Percentiles rank a stretch among this genome's conserved stretches.
Evolutionary conservation across 1,140 invertebrate genomes (phyloP).

Genomic region (Drosophila hydei): DNA sequence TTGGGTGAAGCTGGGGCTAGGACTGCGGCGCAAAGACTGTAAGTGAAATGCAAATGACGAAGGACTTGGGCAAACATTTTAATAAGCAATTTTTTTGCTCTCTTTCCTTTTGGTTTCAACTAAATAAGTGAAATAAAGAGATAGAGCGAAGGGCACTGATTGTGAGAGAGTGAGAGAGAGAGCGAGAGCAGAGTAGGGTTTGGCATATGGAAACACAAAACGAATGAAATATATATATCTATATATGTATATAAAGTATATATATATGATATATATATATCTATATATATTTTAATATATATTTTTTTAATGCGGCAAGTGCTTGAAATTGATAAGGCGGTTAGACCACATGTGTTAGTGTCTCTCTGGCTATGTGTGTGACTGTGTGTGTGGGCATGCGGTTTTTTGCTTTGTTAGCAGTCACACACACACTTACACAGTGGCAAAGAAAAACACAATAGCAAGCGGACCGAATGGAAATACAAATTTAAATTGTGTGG

Average conservation of each 20-base stretch:
- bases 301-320: slow-evolving; percentile 65
- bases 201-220: slow-evolving; percentile 4
- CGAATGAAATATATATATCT: slow-evolving; percentile 16
- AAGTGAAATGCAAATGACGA: slow-evolving; percentile 65
- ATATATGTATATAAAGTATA: background rate
- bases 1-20: background rate
- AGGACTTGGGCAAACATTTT: slow-evolving; percentile 65
- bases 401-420: slow-evolving; percentile 63
- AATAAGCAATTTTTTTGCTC: slow-evolving; percentile 56
- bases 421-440: slow-evolving; percentile 19
- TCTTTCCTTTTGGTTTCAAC: slow-evolving; percentile 41
- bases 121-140: slow-evolving; percentile 73
- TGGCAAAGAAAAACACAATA: slow-evolving; percentile 21
- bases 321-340: slow-evolving; percentile 77
- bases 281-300: slow-evolving; percentile 47
- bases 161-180: slow-evolving; percentile 9
- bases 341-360: slow-evolving; percentile 41
- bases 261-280: slow-evolving; percentile 12
- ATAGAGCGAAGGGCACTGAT: slow-evolving; percentile 12
- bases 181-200: background rate
- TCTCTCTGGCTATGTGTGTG: slow-evolving; percentile 20
- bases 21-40: background rate
- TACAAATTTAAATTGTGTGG: slow-evolving; percentile 74
- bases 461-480: slow-evolving; percentile 55
- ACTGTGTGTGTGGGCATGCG: slow-evolving; percentile 6